Base-by-base conservation (phyloP, 23 tunicate species). In the Halocynthia roretzi region DNA sequence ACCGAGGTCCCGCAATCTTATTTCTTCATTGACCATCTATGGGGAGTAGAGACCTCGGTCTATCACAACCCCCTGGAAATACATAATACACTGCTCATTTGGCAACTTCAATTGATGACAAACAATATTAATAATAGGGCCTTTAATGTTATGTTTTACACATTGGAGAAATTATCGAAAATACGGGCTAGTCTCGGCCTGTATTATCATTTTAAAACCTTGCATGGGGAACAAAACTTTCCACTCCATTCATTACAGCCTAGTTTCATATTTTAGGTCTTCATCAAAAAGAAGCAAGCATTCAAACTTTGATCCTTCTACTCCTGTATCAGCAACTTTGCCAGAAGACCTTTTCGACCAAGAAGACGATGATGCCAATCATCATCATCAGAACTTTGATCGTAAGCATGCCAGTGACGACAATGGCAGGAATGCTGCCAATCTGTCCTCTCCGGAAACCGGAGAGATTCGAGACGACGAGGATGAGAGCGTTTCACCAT, bases 391-490 rank as follows among this genome's bases (percentile, higher is more conserved):
- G 19, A 8, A 53, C 64, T 2, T 31, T 31, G 44, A 31, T 31
- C 44, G 44, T 31, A 31, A 31, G 44, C 44, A 31, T 31, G 44
- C 4, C 44, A 31, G 44, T 31, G 44, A 31, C 44, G 44, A 31
- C 44, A 31, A 31, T 31, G 44, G 44, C 44, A 31, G 44, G 44
- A 31, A 31, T 31, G 44, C 44, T 31, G 44, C 44, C 44, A 31
- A 54, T 54, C 64, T 50, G 14, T 74, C 63, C 18, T 74, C 78
- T 8, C 78, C 78, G 4, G 78, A 74, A 74, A 53, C 56, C 23
- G 78, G 78, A 17, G 78, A 74, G 78, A 74, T 74, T 8, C 14
- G 55, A 10, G 78, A 74, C 22, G 78, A 74, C 31, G 78, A 74
- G 6, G 63, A 53, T 15, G 70, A 74, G 8, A 48, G 15, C 31